Base-by-base conservation (phyloP, 64 coral and sea anemone genomes). In the Montipora foliosa region DNA sequence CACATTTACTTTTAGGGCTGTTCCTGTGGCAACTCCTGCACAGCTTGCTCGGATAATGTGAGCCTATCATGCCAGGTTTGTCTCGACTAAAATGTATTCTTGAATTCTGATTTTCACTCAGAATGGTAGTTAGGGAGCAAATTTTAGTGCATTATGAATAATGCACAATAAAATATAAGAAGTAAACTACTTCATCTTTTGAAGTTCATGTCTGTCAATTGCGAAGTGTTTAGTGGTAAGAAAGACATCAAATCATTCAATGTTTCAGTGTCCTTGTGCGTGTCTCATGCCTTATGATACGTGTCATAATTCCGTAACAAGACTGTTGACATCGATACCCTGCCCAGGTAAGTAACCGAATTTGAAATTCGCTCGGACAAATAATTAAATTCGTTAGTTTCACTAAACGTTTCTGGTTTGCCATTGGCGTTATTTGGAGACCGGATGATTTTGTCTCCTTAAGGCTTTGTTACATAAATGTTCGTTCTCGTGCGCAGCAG, bases 221-320 rank as follows among this genome's bases (percentile, higher is more conserved):
- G 17, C 64, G 64, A 6, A 8, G 6, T 57, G 53, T 57, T 6
- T 5, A 11, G 6, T 57, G 53, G 6, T 11, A 8, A 57, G 3
- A 12, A 16, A 64, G 61, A 64, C 9, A 12, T 11, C 61, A 37
- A 37, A 37, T 37, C 61, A 14, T 64, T 15, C 61, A 14, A 64
- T 64, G 61, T 29, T 86, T 71, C 47, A 86, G 82, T 86, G 82
- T 14, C 82, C 82, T 72, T 86, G 82, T 20, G 47, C 15, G 13
- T 86, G 82, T 51, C 82, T 50, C 6, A 86, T 86, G 82, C 47
- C 66, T 7, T 86, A 86, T 72, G 82, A 86, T 22, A 44, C 70
- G 15, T 86, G 82, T 22, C 44, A 86, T 0, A 72, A 86, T 50
- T 86, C 82, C 17, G 47, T 86, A 10, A 72, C 66, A 71, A 72